A percentile compares a stretch with the other conserved stretches of the same genome.
phyloP scores from a whole-genome alignment of 2,113 vertebrate species.

The Talpa occidentalis region DNA sequence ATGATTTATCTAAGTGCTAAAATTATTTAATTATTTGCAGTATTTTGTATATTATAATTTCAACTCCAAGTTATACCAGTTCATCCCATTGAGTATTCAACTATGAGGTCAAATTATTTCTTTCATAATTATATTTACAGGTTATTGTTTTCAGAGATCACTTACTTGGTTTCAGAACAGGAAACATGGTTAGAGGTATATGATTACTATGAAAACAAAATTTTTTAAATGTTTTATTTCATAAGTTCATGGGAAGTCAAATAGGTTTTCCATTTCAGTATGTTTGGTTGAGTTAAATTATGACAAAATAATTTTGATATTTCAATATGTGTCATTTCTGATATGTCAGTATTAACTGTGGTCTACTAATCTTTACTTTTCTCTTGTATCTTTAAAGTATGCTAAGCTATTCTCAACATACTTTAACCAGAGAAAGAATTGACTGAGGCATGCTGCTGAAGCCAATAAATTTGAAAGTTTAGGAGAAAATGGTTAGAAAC shows the following conservation, averaged over 20 bases:
- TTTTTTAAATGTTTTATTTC: conserved; percentile 62
- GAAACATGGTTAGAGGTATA: conserved; percentile 6
- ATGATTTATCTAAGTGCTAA: conserved; percentile 58
- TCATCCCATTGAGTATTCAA: conserved; percentile 30
- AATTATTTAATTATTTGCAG: conserved; percentile 70
- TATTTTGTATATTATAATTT: conserved; percentile 64
- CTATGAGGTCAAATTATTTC: conserved; percentile 32
- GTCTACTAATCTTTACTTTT: neutral
- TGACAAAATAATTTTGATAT: neutral
- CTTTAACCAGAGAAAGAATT: neutral
- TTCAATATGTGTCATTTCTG: conserved; percentile 5
- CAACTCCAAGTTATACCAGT: conserved; percentile 67
- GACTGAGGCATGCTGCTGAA: neutral
- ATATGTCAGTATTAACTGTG: neutral
- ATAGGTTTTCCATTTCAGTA: neutral
- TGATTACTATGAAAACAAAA: conserved; percentile 53
- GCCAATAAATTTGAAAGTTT: conserved; percentile 63
- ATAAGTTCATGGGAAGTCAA: conserved; percentile 21
- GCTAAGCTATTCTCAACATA: conserved; percentile 10
- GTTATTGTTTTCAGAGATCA: conserved; percentile 51
- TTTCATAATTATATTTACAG: conserved; percentile 52
- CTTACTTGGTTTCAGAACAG: conserved; percentile 57
- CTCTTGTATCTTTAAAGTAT: neutral
- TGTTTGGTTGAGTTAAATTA: conserved; percentile 14
- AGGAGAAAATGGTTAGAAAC: conserved; percentile 67